Conservation (phyloP, 2,797 vertebrate genomes). For the Acestrorhynchus altus region DNA sequence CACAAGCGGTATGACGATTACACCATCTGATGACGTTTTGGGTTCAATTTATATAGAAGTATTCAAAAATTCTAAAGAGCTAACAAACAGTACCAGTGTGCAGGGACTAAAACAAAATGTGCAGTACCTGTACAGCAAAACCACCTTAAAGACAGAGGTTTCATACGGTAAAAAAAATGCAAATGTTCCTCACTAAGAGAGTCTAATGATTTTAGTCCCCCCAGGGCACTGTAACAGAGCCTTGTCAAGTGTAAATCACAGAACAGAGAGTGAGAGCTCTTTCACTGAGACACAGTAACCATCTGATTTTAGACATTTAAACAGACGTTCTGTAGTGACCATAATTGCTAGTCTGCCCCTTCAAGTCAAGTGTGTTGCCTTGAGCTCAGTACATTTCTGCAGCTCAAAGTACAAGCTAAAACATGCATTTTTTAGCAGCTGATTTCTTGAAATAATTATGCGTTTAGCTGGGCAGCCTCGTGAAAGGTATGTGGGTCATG, state of each 20-base stretch:
- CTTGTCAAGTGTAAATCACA: conserved; percentile 44
- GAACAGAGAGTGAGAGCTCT: conserved; percentile 26
- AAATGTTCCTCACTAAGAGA: neutral
- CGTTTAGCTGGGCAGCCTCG: neutral
- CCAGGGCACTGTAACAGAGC: conserved; percentile 26
- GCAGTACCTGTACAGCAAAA: neutral
- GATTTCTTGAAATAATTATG: conserved; percentile 47
- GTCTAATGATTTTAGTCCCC: neutral
- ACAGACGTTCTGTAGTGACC: neutral
- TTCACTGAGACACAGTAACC: conserved; percentile 4
- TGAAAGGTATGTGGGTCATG: neutral
- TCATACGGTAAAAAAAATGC: neutral
- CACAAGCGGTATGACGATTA: too few relatives aligned
- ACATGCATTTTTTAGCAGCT: conserved; percentile 48
- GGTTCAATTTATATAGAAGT: too few relatives aligned
- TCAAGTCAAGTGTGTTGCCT: conserved; percentile 42
- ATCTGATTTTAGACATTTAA: conserved; percentile 32
- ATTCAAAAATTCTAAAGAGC: too few relatives aligned
- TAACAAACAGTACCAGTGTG: too few relatives aligned
- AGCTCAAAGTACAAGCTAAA: conserved; percentile 49
- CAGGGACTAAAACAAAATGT: neutral
- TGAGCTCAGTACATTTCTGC: conserved; percentile 43
- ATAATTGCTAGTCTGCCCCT: conserved; percentile 37
- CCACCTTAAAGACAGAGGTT: neutral
- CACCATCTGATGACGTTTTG: too few relatives aligned